Conservation (phyloP, 2,797 vertebrate species). For the Caiman crocodilus region DNA sequence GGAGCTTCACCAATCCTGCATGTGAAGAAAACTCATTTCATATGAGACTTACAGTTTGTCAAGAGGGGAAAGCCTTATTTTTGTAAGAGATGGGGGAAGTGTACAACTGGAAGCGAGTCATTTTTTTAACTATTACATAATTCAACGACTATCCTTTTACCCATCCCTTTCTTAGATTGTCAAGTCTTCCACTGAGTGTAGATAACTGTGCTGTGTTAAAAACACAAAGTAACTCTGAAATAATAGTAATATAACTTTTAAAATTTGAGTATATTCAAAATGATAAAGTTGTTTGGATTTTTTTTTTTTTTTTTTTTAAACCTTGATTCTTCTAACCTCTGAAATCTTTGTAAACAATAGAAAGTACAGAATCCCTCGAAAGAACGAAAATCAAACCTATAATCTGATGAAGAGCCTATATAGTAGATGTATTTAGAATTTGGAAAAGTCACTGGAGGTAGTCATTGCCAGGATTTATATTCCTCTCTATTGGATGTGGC, state of each 20-base stretch:
- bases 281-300: not conserved
- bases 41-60: not conserved
- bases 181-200: not conserved
- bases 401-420: rapidly evolving
- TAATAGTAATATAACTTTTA: not conserved
- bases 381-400: rapidly evolving
- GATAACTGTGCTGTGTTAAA: not conserved
- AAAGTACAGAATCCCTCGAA: not conserved
- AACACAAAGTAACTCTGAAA: not conserved
- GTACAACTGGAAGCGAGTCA: not conserved
- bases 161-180: not conserved
- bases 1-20: not conserved
- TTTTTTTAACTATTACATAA: not conserved
- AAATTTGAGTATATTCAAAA: not conserved
- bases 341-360: not conserved
- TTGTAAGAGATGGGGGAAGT: not conserved
- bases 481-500: not conserved
- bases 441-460: not conserved
- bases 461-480: not conserved
- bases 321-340: not conserved
- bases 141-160: not conserved
- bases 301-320: not conserved
- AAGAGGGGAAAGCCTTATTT: not conserved
- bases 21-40: not conserved
- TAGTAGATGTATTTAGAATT: not conserved